Percentiles rank a stretch among this genome's conserved stretches.
Evolutionary conservation across 2,888 invertebrate species (phyloP).

Genomic region (Abrostola triplasia): DNA sequence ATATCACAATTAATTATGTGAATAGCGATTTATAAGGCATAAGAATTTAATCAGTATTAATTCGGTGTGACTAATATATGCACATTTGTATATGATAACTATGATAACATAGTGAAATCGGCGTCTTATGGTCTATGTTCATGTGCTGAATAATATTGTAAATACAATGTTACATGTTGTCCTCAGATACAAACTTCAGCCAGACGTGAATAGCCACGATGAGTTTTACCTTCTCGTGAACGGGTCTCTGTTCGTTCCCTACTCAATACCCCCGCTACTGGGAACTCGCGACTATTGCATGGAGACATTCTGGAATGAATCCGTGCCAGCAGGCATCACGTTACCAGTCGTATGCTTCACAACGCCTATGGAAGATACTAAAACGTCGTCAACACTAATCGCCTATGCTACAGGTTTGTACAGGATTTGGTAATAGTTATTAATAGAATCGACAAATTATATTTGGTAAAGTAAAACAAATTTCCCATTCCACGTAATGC

Average conservation of each 20-base stretch:
- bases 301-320: conserved; percentile 86
- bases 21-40: too few relatives aligned
- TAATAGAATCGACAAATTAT: too few relatives aligned
- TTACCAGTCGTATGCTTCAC: conserved; percentile 88
- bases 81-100: too few relatives aligned
- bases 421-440: background rate
- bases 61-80: too few relatives aligned
- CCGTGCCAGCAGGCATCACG: conserved; percentile 81
- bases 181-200: conserved; percentile 87
- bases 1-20: too few relatives aligned
- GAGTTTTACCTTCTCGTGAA: conserved; percentile 88
- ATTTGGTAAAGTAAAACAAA: too few relatives aligned
- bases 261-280: conserved; percentile 79
- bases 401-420: conserved; percentile 79
- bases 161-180: conserved; percentile 20
- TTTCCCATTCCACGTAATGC: too few relatives aligned
- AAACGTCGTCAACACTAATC: conserved; percentile 76
- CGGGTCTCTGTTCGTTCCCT: conserved; percentile 88
- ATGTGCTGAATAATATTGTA: background rate
- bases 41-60: too few relatives aligned
- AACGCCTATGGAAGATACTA: conserved; percentile 71
- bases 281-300: conserved; percentile 88
- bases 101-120: too few relatives aligned
- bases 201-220: conserved; percentile 81
- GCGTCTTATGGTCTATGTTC: too few relatives aligned